A percentile compares a stretch with the other conserved stretches of the same genome.
Conservation (phyloP, 2,113 vertebrate species). For the Leuciscus idus region DNA sequence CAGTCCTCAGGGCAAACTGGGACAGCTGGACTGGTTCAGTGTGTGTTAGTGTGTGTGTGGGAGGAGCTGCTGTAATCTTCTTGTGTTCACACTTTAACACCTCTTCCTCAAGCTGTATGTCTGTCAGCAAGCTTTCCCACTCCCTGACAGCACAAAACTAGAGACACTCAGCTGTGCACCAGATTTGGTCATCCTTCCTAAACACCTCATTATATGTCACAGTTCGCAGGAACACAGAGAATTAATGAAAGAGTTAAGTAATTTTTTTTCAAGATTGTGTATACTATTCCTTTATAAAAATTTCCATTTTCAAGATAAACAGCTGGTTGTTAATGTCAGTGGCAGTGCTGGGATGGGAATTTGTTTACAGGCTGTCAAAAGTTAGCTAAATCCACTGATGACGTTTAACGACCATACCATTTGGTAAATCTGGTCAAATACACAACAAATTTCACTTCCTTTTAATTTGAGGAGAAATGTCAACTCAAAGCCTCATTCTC, state of each 20-base stretch:
- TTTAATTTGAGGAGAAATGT: not conserved
- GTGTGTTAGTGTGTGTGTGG: conserved; percentile 2
- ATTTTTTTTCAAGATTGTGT: not conserved
- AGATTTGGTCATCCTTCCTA: conserved; percentile 5
- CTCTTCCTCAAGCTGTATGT: conserved; percentile 11
- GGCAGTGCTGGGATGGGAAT: not conserved
- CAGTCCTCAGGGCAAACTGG: not conserved
- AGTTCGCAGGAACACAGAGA: not conserved
- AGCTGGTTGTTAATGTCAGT: not conserved
- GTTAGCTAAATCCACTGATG: not conserved
- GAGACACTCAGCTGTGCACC: not conserved
- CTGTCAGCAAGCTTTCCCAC: conserved; percentile 23
- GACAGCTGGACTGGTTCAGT: conserved; percentile 31
- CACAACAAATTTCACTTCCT: not conserved
- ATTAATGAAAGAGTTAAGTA: not conserved
- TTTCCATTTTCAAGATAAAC: not conserved
- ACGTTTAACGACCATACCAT: not conserved
- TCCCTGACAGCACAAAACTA: conserved; percentile 25
- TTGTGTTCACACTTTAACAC: conserved; percentile 33
- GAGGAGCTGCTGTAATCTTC: conserved; percentile 25
- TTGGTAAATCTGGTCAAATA: conserved; percentile 8
- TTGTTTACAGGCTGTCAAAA: not conserved
- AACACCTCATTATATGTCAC: not conserved
- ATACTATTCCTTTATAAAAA: too few relatives aligned
- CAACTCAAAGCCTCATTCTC: not conserved